Evolutionary conservation across 2,888 invertebrate species (phyloP).

Genomic region (Sinelater perroti): DNA sequence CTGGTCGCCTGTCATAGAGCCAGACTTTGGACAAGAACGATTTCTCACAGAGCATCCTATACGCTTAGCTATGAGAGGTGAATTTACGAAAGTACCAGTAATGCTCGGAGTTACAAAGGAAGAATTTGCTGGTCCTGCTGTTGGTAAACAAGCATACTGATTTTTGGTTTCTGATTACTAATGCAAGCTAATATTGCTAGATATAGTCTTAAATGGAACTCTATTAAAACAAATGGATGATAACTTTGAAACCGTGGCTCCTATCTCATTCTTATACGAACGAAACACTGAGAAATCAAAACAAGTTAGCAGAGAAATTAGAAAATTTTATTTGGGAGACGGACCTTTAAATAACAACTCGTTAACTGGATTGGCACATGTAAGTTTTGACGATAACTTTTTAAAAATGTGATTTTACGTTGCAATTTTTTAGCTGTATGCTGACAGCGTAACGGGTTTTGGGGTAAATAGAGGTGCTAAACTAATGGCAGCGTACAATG

Average conservation of each 20-base stretch:
- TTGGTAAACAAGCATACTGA: too few species aligned
- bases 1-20: slow-evolving; percentile 72
- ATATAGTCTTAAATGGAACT: slow-evolving; percentile 59
- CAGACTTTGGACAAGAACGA: slow-evolving; percentile 70
- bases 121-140: slow-evolving; percentile 71
- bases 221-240: slow-evolving; percentile 65
- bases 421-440: slow-evolving; percentile 63
- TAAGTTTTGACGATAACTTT: too few species aligned
- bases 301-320: slow-evolving; percentile 63
- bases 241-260: slow-evolving; percentile 70
- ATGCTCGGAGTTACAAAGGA: slow-evolving; percentile 71
- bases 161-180: too few species aligned
- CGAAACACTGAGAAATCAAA: slow-evolving; percentile 64
- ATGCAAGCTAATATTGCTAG: too few species aligned
- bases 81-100: slow-evolving; percentile 68
- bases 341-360: slow-evolving; percentile 56
- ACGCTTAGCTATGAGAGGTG: slow-evolving; percentile 64
- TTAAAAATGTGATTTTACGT: not conserved
- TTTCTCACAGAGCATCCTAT: slow-evolving; percentile 69
- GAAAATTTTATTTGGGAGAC: slow-evolving; percentile 62
- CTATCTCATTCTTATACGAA: slow-evolving; percentile 71
- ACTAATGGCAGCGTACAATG: slow-evolving; percentile 66
- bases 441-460: slow-evolving; percentile 69
- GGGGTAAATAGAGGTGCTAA: slow-evolving; percentile 69
- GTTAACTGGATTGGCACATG: slow-evolving; percentile 53